Evolutionary conservation across 2,888 invertebrate species (phyloP), one percentile per base, ranked within the genome.

Genomic region (Netelia inedita): DNA sequence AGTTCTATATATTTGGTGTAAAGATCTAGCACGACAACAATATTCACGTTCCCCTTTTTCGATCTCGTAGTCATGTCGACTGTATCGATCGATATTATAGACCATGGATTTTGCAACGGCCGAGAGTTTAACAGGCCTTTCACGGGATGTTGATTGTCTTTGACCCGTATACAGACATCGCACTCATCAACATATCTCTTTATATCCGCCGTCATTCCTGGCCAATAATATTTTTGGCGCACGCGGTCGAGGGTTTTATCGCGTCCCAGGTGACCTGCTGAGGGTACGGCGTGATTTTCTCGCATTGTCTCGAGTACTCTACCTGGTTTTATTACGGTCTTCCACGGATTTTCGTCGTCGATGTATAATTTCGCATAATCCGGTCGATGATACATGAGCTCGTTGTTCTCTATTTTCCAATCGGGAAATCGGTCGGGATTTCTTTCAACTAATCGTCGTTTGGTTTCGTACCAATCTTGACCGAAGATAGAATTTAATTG

Each of bases 221-320:
- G 81, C 78, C 75, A 76, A 50, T 68, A 76, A 43, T 59, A 55
- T 10, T 43, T 82, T 65, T 85, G 75, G 11, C 81, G 50, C 2
- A 85, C 73, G 23, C 82, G 21, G 43, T 85, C 81, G 10, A 78
- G 21, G 10, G 81, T 85, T 16, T 85, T 85, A 9, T 82, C 74
- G 43, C 73, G 57, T 9, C 85, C 85, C 10, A 85, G 50, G 43
- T 85, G 81, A 59, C 78, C 73, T 23, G 53, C 72, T 73, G 65
- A 55, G 0, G 84, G 83, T 16, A 43, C 14, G 1, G 59, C 68
- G 43, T 82, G 78, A 14, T 82, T 82, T 65, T 79, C 78, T 5
- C 16, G 53, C 19, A 82, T 43, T 35, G 79, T n/a, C 3, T 11
- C 63, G 11, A 23, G 21, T n/a, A 76, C 71, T 2, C 69, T 50